phyloP scores from a whole-genome alignment of 2,888 invertebrate genomes.

The Subacronicta megacephala region DNA sequence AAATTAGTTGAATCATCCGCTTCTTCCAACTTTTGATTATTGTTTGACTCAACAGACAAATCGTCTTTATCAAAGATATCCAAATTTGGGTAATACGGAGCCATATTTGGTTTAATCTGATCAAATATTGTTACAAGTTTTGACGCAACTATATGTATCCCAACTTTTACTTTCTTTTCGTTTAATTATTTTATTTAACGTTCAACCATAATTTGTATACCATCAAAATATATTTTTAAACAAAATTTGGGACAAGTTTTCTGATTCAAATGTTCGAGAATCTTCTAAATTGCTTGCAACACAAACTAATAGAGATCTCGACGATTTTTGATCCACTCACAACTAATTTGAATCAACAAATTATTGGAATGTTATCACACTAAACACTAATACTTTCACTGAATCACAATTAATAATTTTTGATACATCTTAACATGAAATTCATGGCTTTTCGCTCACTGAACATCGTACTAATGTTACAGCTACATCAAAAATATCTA shows the following conservation, averaged over 20 bases:
- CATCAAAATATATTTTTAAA: neutral
- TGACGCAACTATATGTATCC: neutral
- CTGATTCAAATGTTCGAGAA: slow-evolving; percentile 20
- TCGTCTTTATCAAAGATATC: slow-evolving; percentile 30
- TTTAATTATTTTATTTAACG: neutral
- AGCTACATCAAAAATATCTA: slow-evolving; percentile 22
- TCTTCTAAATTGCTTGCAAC: slow-evolving; percentile 37
- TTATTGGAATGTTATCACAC: slow-evolving; percentile 67
- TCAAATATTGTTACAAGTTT: neutral
- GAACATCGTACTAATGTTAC: slow-evolving; percentile 26
- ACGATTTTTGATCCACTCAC: slow-evolving; percentile 59
- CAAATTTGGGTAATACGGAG: slow-evolving; percentile 70
- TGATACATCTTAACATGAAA: slow-evolving; percentile 33
- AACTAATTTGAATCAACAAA: slow-evolving; percentile 71
- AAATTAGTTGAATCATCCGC: slow-evolving; percentile 54
- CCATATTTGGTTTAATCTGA: slow-evolving; percentile 73
- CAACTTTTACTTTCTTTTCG: no score
- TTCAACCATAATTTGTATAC: neutral
- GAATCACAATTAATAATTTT: slow-evolving; percentile 21
- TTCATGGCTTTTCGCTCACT: slow-evolving; percentile 34
- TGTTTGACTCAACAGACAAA: slow-evolving; percentile 43
- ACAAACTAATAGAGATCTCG: slow-evolving; percentile 45
- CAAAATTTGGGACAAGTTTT: neutral
- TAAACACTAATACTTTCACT: slow-evolving; percentile 13
- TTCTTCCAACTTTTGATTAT: slow-evolving; percentile 51